Evolutionary conservation across 2,113 vertebrate genomes (phyloP).

Genomic region (Toxostoma redivivum): DNA sequence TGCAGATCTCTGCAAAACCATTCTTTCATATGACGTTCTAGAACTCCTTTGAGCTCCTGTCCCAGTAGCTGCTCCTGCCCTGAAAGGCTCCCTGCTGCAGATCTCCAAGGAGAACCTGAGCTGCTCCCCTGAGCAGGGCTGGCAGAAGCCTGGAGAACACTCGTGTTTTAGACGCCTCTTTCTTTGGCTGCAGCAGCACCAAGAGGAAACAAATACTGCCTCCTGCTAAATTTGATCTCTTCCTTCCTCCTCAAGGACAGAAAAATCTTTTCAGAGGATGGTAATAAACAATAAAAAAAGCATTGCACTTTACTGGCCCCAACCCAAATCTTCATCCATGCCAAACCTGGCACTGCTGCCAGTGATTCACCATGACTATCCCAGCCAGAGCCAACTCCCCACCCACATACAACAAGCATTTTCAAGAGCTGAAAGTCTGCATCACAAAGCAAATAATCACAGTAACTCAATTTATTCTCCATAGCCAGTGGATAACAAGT

Average conservation of each 20-base stretch:
- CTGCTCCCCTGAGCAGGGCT: not conserved
- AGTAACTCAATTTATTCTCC: not conserved
- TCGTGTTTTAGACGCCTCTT: not conserved
- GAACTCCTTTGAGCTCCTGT: not conserved
- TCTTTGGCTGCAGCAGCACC: not conserved
- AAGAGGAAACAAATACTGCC: slow-evolving; percentile 38
- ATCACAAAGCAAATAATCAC: slow-evolving; percentile 29
- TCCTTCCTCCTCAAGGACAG: slow-evolving; percentile 57
- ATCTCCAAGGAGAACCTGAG: not conserved
- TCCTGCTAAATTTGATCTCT: slow-evolving; percentile 60
- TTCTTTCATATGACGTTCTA: not conserved
- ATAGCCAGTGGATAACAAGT: not conserved
- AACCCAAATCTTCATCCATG: slow-evolving; percentile 11
- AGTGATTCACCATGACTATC: slow-evolving; percentile 51
- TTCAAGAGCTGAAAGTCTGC: slow-evolving; percentile 15
- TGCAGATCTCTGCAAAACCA: not conserved
- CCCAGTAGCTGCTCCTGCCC: not conserved
- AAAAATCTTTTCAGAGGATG: slow-evolving; percentile 23
- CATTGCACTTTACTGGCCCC: not conserved
- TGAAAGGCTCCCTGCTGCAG: not conserved
- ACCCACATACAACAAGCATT: slow-evolving; percentile 15
- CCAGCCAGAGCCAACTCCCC: slow-evolving; percentile 18
- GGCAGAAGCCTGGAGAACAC: not conserved
- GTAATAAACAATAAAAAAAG: slow-evolving; percentile 31
- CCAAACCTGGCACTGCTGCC: slow-evolving; percentile 26